These are phyloP conservation scores for Heliocidaris tuberculata DNA, from an alignment of 35 echinoderm and acorn worm genomes.

Conservation along the genomic window DNA sequence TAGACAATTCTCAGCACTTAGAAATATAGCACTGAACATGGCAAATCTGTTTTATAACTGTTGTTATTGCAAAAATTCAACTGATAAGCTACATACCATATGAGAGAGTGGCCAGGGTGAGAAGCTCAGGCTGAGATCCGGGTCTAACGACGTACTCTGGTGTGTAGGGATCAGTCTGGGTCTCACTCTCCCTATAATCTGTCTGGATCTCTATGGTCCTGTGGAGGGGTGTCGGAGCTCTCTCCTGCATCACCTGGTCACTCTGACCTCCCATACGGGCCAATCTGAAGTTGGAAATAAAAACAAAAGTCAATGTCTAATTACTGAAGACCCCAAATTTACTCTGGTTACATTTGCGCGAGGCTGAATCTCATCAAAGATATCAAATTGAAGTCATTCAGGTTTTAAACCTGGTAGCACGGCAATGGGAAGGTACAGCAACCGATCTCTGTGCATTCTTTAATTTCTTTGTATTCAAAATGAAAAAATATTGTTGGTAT, in stretches of 20 bases:
- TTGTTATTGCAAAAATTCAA: too few relatives aligned
- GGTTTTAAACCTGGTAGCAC: too few relatives aligned
- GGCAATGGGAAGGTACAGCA: too few relatives aligned
- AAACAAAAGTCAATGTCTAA: background rate
- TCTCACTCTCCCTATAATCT: conserved; percentile 97
- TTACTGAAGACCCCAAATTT: background rate
- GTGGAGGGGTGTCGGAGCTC: conserved; percentile 78
- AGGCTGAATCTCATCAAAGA: too few relatives aligned
- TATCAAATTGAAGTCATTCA: too few relatives aligned
- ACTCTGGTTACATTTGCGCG: too few relatives aligned
- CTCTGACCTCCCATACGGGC: conserved; percentile 70
- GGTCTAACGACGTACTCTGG: conserved; percentile 97
- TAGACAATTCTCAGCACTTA: too few relatives aligned
- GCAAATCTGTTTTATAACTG: too few relatives aligned
- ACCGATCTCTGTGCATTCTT: too few relatives aligned
- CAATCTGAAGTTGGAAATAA: background rate
- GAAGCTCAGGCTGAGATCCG: conserved; percentile 94
- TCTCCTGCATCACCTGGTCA: conserved; percentile 71
- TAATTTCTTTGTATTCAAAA: too few relatives aligned
- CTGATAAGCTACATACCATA: conserved; percentile 61
- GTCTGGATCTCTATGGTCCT: conserved; percentile 97
- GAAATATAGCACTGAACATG: too few relatives aligned
- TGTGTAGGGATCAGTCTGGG: conserved; percentile 97
- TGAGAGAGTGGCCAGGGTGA: conserved; percentile 93
- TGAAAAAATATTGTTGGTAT: too few relatives aligned